phyloP scores from a whole-genome alignment of 2,113 vertebrate species.

The Promerops cafer region DNA sequence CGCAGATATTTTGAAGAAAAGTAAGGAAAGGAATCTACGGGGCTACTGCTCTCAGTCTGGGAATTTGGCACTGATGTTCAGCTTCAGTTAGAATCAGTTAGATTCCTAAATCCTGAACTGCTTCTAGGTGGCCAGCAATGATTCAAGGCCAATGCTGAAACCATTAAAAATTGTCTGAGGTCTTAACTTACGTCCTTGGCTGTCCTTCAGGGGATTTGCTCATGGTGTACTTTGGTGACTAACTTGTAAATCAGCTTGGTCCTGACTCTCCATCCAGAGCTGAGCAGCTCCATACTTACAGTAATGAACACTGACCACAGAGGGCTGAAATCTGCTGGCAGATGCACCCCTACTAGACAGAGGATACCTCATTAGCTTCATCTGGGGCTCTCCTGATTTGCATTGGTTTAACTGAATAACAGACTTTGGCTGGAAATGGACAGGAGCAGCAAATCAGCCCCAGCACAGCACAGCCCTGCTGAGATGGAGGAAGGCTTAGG shows the following conservation, averaged over 20 bases:
- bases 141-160: not conserved
- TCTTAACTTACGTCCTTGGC: not conserved
- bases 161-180: not conserved
- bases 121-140: not conserved
- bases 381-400: constrained; percentile 34
- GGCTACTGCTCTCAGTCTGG: not conserved
- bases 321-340: not conserved
- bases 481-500: not conserved
- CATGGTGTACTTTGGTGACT: not conserved
- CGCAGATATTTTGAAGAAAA: not conserved
- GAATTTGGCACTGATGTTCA: not conserved
- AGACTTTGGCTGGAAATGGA: constrained; percentile 1
- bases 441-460: not conserved
- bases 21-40: not conserved
- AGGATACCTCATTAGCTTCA: not conserved
- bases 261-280: not conserved
- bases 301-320: not conserved
- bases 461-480: not conserved
- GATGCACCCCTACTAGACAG: not conserved
- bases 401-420: constrained; percentile 56
- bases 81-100: not conserved
- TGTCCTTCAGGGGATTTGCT: not conserved
- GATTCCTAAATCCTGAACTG: not conserved
- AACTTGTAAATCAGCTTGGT: not conserved
- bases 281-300: not conserved